Base-by-base conservation (phyloP, 2,113 vertebrate genomes). In the Salvator merianae region DNA sequence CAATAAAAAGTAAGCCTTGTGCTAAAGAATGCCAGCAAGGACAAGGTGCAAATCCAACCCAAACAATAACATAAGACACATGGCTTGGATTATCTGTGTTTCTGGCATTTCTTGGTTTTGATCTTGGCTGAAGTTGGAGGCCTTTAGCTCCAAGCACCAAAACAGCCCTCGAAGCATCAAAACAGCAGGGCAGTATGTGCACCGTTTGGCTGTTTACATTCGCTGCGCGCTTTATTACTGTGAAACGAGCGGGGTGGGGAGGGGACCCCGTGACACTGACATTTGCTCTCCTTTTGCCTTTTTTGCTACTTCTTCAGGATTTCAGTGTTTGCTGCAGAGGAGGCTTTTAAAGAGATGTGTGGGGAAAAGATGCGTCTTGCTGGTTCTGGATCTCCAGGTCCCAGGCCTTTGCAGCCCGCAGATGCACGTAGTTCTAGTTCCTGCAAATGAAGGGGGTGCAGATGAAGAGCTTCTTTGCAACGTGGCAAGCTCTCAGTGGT, bases 51-150 rank as follows among this genome's bases (percentile, higher is more conserved):
- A 30, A 90, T 82, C 88, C 72, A 91, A 86, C 85, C 85, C 63
- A 38, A 92, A 92, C 90, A 94, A 92, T 91, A 92, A 90, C 88
- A 50, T 89, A 88, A 84, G 86, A 70, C 84, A 6, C 88, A 73
- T 0, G 34, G 93, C 87, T 92, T 90, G 91, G 91, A 90, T 92
- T 94, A 92, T 91, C 88, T n/a, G 83, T 88, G 91, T 90, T 26
- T 91, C 92, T 62, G 91, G 90, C 89, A 87, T 91, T 90, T 88
- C 91, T 91, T 94, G 90, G 90, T 86, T 92, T 93, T 93, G 93
- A 92, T 92, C 90, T 93, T 82, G 86, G 79, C 88, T 90, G 70
- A 59, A 66, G 88, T 91, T 88, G 90, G 86, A 89, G 93, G 87
- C 34, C 43, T 50, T 3, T 89, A 90, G 91, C 91, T 93, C 92